Conservation (phyloP, 2,888 invertebrate species). For the Nephrotoma guestfalica region DNA sequence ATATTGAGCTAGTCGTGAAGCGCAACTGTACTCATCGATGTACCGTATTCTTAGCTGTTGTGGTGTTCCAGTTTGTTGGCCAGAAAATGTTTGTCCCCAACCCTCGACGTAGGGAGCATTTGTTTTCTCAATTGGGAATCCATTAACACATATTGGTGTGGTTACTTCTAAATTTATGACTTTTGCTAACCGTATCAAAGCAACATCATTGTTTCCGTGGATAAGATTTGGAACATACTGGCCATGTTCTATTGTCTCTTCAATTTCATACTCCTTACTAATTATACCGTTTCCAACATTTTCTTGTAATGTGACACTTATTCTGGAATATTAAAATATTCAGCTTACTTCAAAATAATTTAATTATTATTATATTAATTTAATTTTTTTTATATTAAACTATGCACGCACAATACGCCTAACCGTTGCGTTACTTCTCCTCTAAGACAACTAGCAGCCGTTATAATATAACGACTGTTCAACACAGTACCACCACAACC, state of each 20-base stretch:
- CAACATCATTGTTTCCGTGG: not conserved
- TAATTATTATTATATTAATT: no score
- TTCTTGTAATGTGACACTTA: not conserved
- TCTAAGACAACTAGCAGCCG: conserved; percentile 18
- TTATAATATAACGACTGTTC: conserved; percentile 15
- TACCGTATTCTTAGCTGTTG: not conserved
- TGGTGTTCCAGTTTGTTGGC: not conserved
- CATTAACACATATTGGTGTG: not conserved
- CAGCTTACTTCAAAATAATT: not conserved
- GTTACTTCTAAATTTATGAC: not conserved
- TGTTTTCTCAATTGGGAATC: not conserved
- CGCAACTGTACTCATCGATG: not conserved
- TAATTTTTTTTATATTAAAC: no score
- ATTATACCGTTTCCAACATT: not conserved
- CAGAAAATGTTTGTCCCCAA: not conserved
- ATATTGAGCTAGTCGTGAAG: not conserved
- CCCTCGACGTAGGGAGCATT: not conserved
- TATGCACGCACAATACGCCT: not conserved
- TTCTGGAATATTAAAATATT: not conserved
- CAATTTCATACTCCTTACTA: not conserved
- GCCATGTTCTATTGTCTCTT: not conserved
- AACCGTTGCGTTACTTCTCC: not conserved
- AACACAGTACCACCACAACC: conserved; percentile 18
- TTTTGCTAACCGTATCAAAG: not conserved
- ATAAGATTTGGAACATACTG: not conserved